Percentiles rank a stretch among this genome's conserved stretches.
These are phyloP conservation scores for Dasyurus viverrinus DNA, from an alignment of 2,113 vertebrate species.

Conservation along the genomic window DNA sequence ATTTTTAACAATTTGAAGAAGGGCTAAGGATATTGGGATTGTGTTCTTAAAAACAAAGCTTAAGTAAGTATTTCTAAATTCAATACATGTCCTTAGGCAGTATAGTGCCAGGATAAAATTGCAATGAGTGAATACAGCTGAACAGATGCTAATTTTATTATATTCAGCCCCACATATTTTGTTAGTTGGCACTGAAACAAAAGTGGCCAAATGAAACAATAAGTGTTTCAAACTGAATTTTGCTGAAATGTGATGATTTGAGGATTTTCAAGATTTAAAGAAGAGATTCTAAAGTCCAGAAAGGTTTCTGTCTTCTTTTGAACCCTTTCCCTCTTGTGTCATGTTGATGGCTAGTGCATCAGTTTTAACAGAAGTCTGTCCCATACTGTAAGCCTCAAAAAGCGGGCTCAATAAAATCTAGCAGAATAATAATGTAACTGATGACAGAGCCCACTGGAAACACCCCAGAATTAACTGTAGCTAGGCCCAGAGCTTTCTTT, in stretches of 20 bases:
- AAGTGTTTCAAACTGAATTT: slow-evolving; percentile 61
- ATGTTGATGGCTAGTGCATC: slow-evolving; percentile 51
- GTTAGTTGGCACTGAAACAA: slow-evolving; percentile 45
- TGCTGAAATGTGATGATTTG: slow-evolving; percentile 65
- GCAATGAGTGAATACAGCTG: slow-evolving; percentile 51
- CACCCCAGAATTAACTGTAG: neutral
- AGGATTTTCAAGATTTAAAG: slow-evolving; percentile 71
- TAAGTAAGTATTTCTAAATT: slow-evolving; percentile 11
- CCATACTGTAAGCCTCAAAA: slow-evolving; percentile 20
- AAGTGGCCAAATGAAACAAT: slow-evolving; percentile 65
- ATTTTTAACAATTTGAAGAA: neutral
- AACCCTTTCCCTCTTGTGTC: slow-evolving; percentile 57
- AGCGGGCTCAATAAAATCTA: slow-evolving; percentile 57
- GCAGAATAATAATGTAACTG: slow-evolving; percentile 31
- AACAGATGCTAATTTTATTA: slow-evolving; percentile 49
- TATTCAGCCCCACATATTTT: slow-evolving; percentile 60
- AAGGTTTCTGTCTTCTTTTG: slow-evolving; percentile 60
- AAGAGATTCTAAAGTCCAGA: slow-evolving; percentile 54
- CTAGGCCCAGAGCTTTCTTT: neutral
- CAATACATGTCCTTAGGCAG: neutral
- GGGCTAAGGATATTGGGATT: slow-evolving; percentile 10
- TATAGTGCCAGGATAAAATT: slow-evolving; percentile 50
- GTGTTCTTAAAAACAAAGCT: slow-evolving; percentile 37
- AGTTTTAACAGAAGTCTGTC: slow-evolving; percentile 46
- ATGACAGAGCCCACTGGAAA: slow-evolving; percentile 54